These are phyloP conservation scores for Isoperla grammatica DNA, from an alignment of 2,888 invertebrate genomes.

Conservation along the genomic window DNA sequence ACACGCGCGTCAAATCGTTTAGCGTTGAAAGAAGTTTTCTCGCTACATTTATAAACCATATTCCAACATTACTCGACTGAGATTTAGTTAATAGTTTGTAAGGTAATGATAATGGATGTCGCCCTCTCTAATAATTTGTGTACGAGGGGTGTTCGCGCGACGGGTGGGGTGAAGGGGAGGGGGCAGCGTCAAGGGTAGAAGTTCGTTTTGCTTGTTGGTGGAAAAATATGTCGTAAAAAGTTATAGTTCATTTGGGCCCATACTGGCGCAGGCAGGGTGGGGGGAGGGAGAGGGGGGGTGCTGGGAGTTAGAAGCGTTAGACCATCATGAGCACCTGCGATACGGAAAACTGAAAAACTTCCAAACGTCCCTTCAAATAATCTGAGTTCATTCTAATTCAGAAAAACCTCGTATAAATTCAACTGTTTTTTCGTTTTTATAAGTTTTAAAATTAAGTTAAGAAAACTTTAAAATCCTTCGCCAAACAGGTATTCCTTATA, in stretches of 20 bases:
- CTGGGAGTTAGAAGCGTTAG: too few species aligned
- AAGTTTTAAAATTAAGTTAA: slow-evolving; percentile 3
- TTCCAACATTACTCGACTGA: neutral
- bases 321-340: slow-evolving; percentile 19
- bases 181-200: slow-evolving; percentile 6
- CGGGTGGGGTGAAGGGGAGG: neutral
- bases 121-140: too few species aligned
- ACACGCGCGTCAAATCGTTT: too few species aligned
- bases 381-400: slow-evolving; percentile 4
- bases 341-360: slow-evolving; percentile 18
- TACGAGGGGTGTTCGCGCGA: too few species aligned
- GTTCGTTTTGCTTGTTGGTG: slow-evolving; percentile 13
- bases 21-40: too few species aligned
- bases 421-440: neutral
- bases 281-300: slow-evolving; percentile 6
- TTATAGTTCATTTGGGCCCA: slow-evolving; percentile 21
- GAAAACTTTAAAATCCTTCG: slow-evolving; percentile 1
- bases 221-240: slow-evolving; percentile 20
- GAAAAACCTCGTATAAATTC: slow-evolving; percentile 5
- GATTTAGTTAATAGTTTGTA: neutral
- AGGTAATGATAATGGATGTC: neutral
- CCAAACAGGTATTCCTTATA: too few species aligned
- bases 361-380: neutral
- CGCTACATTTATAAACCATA: too few species aligned
- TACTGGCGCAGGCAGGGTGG: neutral